Conservation (phyloP, 1,140 invertebrate species). For the Micrasema longulum region DNA sequence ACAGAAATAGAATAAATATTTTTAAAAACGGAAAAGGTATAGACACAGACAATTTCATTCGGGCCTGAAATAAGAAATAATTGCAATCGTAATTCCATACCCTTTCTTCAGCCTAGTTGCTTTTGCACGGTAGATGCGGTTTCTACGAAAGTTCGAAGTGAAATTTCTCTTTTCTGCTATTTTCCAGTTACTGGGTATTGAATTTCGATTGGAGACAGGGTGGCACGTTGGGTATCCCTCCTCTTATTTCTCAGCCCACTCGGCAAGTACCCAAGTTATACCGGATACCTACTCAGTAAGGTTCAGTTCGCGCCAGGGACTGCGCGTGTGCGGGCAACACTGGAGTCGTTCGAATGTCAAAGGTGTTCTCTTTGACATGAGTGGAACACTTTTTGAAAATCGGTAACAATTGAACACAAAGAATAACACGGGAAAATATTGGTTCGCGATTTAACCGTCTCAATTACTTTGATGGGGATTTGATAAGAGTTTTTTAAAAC, state of each 20-base stretch:
- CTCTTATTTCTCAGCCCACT: too few relatives aligned
- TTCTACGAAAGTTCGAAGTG: too few relatives aligned
- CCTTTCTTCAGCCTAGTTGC: too few relatives aligned
- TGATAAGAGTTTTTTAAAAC: slow-evolving; percentile 14
- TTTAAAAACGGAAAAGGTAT: too few relatives aligned
- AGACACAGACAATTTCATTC: too few relatives aligned
- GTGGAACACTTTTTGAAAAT: slow-evolving; percentile 30
- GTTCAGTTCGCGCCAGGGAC: slow-evolving; percentile 27
- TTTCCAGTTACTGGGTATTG: too few relatives aligned
- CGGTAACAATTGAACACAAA: slow-evolving; percentile 6
- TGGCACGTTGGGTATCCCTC: slow-evolving; percentile 1
- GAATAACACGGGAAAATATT: slow-evolving; percentile 4
- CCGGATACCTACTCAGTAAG: slow-evolving; percentile 14
- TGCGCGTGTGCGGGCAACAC: slow-evolving; percentile 31
- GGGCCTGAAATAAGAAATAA: too few relatives aligned
- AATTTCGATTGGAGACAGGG: background rate
- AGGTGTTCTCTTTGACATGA: slow-evolving; percentile 32
- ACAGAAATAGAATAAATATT: too few relatives aligned
- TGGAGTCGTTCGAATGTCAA: slow-evolving; percentile 21
- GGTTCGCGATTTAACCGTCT: background rate
- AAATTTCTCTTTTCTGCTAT: too few relatives aligned
- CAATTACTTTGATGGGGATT: slow-evolving; percentile 19
- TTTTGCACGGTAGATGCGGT: too few relatives aligned
- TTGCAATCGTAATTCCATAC: too few relatives aligned
- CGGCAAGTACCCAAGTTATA: too few relatives aligned